Base-by-base conservation (phyloP, 2,888 invertebrate species). In the Macropis europaea region DNA sequence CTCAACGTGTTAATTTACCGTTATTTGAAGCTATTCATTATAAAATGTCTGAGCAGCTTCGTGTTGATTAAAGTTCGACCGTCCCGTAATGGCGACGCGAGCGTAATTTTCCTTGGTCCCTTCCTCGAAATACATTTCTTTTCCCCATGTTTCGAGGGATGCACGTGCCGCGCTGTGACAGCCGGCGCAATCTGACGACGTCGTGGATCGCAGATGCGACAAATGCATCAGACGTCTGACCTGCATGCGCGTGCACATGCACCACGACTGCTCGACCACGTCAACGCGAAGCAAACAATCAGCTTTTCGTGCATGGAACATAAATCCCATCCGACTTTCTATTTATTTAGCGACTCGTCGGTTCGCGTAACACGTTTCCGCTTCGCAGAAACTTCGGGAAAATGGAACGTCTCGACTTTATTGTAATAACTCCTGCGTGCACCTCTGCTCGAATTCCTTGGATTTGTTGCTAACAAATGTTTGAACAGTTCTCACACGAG, bases 171-270 rank as follows among this genome's bases (percentile, higher is more conserved):
- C 30, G 34, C 22, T 42, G 52, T 30, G 34, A 34, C 17, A 50
- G 15, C n/a, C 42, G 13, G 54, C 54, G 67, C 67, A 67, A 59
- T 66, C 67, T 50, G 54, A 71, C 69, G 54, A 26, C 38, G 24
- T 50, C 52, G 50, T 53, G 64, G 54, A 66, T 47, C 32, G 72
- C 76, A 79, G 76, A 81, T 74, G 76, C 78, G 76, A 80, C 82
- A 80, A 79, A 82, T 81, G 81, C 80, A 77, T 77, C 74, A 82
- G 77, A 79, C 73, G 76, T 74, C 73, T 53, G 43, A 56, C 56
- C 53, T 72, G 66, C 45, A 73, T 67, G 70, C 32, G 47, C 47
- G 42, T 9, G 40, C 43, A 9, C 43, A 47, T 4, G 4, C 28
- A 30, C 11, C 13, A 17, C n/a, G 22, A 11, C 28, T 42, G 36